Percentiles rank a stretch among this genome's conserved stretches.
These are phyloP conservation scores for Calameuta filiformis DNA, from an alignment of 2,888 invertebrate species.

Conservation along the genomic window DNA sequence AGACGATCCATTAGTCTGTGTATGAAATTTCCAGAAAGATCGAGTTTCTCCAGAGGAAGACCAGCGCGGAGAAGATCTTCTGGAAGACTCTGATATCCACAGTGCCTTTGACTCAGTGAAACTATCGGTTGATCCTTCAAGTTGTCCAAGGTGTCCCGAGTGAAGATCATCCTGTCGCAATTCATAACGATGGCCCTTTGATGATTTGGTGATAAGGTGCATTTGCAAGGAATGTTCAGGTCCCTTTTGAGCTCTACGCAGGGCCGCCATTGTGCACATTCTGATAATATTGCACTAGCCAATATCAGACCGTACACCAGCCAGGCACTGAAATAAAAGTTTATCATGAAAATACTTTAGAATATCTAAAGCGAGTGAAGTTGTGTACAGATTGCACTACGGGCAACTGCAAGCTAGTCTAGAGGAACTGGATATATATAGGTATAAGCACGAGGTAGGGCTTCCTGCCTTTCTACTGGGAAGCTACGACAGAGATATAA, in stretches of 20 bases:
- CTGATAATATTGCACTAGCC: not conserved
- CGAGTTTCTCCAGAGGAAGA: slow-evolving; percentile 79
- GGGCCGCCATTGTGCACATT: slow-evolving; percentile 71
- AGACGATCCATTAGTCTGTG: slow-evolving; percentile 82
- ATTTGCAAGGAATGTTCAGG: slow-evolving; percentile 80
- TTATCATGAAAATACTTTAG: not conserved
- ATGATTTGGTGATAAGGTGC: slow-evolving; percentile 57
- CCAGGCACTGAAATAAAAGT: not conserved
- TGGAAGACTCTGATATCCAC: slow-evolving; percentile 85
- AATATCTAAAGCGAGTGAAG: not conserved
- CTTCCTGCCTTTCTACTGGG: slow-evolving; percentile 27
- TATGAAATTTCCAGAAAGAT: slow-evolving; percentile 86
- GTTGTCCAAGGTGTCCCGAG: slow-evolving; percentile 80
- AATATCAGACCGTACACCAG: not conserved
- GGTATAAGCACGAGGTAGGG: slow-evolving; percentile 9
- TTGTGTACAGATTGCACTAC: not conserved
- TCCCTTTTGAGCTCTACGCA: slow-evolving; percentile 83
- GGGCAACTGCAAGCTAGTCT: slow-evolving; percentile 9
- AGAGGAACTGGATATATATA: slow-evolving; percentile 12
- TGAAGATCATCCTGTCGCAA: slow-evolving; percentile 86
- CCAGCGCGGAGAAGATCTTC: slow-evolving; percentile 63
- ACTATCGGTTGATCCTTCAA: slow-evolving; percentile 85
- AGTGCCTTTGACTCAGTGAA: slow-evolving; percentile 81
- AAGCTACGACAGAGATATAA: not conserved
- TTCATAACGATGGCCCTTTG: slow-evolving; percentile 76